A percentile compares a stretch with the other conserved stretches of the same genome.
Conservation (phyloP, 1,140 invertebrate genomes). For the Stenopsyche tienmushanensis region DNA sequence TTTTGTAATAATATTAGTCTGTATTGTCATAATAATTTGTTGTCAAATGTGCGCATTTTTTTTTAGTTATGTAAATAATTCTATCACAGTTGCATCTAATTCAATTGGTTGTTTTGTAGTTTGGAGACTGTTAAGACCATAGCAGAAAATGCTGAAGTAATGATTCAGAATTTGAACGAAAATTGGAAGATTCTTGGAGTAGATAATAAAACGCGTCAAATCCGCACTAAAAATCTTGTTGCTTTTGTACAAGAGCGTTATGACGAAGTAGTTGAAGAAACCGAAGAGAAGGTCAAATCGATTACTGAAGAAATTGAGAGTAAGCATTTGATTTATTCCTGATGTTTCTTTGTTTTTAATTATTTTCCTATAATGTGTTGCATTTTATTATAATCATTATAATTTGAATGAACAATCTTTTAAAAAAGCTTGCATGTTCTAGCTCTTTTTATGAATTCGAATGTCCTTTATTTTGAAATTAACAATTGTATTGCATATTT, state of each 20-base stretch:
- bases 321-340: conserved; percentile 13
- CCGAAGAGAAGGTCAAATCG: conserved; percentile 29
- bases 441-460: too few species aligned
- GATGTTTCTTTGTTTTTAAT: background rate
- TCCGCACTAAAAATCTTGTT: conserved; percentile 25
- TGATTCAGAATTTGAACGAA: conserved; percentile 35
- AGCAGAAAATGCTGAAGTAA: conserved; percentile 29
- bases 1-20: too few species aligned
- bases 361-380: background rate
- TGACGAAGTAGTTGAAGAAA: conserved; percentile 38
- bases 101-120: conserved; percentile 27
- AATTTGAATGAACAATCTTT: background rate
- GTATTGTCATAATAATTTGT: too few species aligned
- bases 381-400: conserved; percentile 4
- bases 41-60: too few species aligned
- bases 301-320: conserved; percentile 34
- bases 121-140: conserved; percentile 28
- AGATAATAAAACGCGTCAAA: conserved; percentile 24
- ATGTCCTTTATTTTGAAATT: too few species aligned
- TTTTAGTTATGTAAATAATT: too few species aligned
- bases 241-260: conserved; percentile 38
- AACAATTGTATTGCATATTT: too few species aligned
- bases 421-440: too few species aligned
- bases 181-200: conserved; percentile 38
- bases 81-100: too few species aligned